phyloP scores from a whole-genome alignment of 1,140 invertebrate species.

The Camponotus pennsylvanicus region DNA sequence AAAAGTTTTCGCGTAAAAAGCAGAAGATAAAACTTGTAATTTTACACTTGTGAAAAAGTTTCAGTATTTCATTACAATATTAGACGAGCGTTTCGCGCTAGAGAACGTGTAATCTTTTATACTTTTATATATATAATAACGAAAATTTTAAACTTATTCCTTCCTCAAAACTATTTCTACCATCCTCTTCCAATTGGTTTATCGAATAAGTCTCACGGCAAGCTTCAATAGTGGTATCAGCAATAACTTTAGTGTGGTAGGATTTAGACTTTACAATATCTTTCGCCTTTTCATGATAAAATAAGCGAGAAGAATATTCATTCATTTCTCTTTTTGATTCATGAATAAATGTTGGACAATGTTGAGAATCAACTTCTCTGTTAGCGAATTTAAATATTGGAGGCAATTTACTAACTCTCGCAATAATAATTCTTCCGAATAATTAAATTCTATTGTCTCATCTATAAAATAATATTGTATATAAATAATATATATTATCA shows the following conservation, averaged over 20 bases:
- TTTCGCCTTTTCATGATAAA: background rate
- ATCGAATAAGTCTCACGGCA: constrained; percentile 17
- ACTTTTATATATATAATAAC: constrained; percentile 17
- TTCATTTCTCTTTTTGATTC: background rate
- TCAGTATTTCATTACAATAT: constrained; percentile 34
- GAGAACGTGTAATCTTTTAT: constrained; percentile 1
- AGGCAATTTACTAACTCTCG: background rate
- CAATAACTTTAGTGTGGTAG: background rate
- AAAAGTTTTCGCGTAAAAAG: constrained; percentile 14
- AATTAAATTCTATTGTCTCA: background rate
- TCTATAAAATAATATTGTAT: background rate
- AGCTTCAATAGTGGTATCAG: background rate
- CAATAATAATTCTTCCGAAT: background rate
- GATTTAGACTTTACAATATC: constrained; percentile 23
- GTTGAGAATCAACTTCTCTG: background rate
- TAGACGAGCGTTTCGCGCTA: background rate
- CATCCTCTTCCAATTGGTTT: background rate
- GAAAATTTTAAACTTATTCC: constrained; percentile 38
- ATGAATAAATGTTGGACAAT: background rate
- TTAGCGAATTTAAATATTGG: background rate
- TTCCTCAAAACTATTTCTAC: background rate
- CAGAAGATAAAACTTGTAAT: constrained; percentile 52
- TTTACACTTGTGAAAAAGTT: constrained; percentile 23
- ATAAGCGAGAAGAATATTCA: background rate
- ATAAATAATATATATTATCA: background rate